Evolutionary conservation across 2,113 vertebrate species (phyloP).

Genomic region (Tragelaphus strepsiceros): DNA sequence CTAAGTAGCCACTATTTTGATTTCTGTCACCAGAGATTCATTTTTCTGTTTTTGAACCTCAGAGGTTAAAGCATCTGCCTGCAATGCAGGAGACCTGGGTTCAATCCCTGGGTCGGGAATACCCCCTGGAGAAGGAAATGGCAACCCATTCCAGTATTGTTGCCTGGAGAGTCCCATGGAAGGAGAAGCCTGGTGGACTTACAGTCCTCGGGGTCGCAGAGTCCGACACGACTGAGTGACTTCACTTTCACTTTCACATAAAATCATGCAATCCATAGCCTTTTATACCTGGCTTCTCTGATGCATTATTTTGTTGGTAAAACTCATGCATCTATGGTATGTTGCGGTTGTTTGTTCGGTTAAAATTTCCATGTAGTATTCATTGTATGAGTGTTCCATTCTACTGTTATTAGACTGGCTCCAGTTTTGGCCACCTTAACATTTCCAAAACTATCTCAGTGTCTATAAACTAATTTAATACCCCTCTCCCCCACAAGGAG

Average conservation of each 20-base stretch:
- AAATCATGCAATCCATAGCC: neutral
- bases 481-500: neutral
- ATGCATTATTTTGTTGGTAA: neutral
- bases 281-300: neutral
- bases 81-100: too few species aligned
- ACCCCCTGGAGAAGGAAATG: too few species aligned
- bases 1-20: neutral
- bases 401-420: neutral
- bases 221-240: too few species aligned
- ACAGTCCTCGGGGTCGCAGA: too few species aligned
- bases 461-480: neutral
- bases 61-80: too few species aligned
- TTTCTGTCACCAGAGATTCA: neutral
- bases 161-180: too few species aligned
- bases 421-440: neutral
- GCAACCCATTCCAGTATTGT: too few species aligned
- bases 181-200: too few species aligned
- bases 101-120: too few species aligned
- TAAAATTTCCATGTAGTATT: neutral
- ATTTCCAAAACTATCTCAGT: neutral
- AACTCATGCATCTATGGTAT: neutral
- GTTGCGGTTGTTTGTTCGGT: neutral
- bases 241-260: neutral
- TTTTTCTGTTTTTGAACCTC: constrained; percentile 5
- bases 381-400: neutral